Percentiles rank a stretch among this genome's conserved stretches.
Evolutionary conservation across 2,888 invertebrate genomes (phyloP).

Genomic region (Agelastica alni): DNA sequence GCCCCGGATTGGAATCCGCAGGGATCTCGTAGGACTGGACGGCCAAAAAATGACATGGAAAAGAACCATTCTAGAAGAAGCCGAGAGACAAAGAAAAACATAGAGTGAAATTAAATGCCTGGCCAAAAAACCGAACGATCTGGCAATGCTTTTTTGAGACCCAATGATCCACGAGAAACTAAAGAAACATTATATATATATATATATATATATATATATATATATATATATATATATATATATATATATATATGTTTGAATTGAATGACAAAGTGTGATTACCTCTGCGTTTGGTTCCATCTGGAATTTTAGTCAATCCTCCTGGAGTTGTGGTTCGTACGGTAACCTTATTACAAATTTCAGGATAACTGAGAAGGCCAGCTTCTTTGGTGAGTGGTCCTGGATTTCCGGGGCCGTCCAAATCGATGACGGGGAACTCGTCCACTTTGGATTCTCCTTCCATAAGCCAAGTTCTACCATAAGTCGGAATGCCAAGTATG

Average conservation of each 20-base stretch:
- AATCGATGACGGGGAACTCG: slow-evolving; percentile 70
- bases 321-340: slow-evolving; percentile 59
- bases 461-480: slow-evolving; percentile 75
- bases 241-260: no score
- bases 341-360: slow-evolving; percentile 72
- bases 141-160: background rate
- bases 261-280: slow-evolving; percentile 38
- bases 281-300: slow-evolving; percentile 78
- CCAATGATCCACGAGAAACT: background rate
- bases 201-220: no score
- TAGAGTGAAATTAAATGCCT: no score
- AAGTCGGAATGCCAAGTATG: slow-evolving; percentile 70
- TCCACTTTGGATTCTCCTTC: slow-evolving; percentile 72
- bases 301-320: slow-evolving; percentile 72
- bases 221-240: no score
- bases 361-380: slow-evolving; percentile 75
- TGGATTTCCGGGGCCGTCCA: slow-evolving; percentile 71
- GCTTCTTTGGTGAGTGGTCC: slow-evolving; percentile 71
- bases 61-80: no score
- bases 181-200: no score
- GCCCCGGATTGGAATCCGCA: no score
- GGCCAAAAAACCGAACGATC: background rate
- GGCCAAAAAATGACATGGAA: background rate
- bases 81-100: no score
- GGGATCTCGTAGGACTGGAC: background rate